Evolutionary conservation across 2,113 vertebrate species (phyloP).

Genomic region (Carollia perspicillata): DNA sequence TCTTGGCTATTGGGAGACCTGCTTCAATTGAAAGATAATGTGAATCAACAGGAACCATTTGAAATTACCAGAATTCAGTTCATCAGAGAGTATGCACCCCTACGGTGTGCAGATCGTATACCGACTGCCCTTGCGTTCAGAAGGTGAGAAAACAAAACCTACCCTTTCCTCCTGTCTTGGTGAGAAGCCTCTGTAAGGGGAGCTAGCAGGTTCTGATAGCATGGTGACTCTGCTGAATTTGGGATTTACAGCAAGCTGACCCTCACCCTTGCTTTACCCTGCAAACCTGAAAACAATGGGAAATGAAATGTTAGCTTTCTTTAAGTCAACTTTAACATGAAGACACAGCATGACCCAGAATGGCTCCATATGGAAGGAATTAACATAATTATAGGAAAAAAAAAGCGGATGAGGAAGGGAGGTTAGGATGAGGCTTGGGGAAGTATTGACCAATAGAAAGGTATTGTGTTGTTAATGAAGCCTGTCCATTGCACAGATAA

Average conservation of each 20-base stretch:
- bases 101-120: neutral
- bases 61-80: neutral
- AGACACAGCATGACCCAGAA: neutral
- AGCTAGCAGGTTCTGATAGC: neutral
- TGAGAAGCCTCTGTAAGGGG: too few relatives aligned
- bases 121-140: neutral
- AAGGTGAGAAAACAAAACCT: neutral
- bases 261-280: neutral
- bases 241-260: neutral
- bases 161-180: neutral
- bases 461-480: neutral
- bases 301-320: too few relatives aligned
- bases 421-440: neutral
- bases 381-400: neutral
- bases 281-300: neutral
- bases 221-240: rapidly evolving
- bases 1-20: rapidly evolving
- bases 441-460: neutral
- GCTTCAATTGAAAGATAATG: neutral
- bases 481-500: neutral
- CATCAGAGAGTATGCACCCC: neutral
- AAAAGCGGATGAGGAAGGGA: too few relatives aligned
- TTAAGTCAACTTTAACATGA: neutral
- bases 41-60: rapidly evolving
- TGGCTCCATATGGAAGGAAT: neutral